phyloP scores from a whole-genome alignment of 1,140 invertebrate species.

The Dendrolimus kikuchii region DNA sequence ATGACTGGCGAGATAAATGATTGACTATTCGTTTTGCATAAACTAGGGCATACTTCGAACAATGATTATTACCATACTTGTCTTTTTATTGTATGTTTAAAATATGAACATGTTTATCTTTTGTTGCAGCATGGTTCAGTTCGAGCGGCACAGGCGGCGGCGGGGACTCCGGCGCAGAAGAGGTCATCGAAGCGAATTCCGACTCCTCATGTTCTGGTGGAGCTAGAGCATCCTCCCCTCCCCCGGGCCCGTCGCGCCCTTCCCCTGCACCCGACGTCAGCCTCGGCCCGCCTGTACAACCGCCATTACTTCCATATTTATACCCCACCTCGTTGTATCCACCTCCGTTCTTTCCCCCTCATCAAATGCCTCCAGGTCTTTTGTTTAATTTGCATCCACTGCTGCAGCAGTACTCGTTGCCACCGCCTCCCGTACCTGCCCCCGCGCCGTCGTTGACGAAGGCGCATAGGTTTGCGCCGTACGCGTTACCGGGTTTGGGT shows the following conservation, averaged over 20 bases:
- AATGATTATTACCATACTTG: too few relatives aligned
- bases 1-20: too few relatives aligned
- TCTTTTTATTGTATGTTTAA: too few relatives aligned
- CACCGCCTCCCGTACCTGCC: constrained; percentile 56
- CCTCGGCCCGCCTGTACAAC: constrained; percentile 89
- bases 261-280: constrained; percentile 89
- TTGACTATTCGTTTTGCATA: too few relatives aligned
- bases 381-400: constrained; percentile 82
- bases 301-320: constrained; percentile 89
- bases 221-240: constrained; percentile 73
- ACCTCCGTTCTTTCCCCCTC: constrained; percentile 80
- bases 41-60: too few relatives aligned
- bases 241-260: constrained; percentile 74
- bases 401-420: constrained; percentile 78
- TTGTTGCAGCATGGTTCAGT: constrained; percentile 73
- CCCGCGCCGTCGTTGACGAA: constrained; percentile 71
- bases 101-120: too few relatives aligned
- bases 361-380: constrained; percentile 77
- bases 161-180: constrained; percentile 70
- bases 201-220: constrained; percentile 79
- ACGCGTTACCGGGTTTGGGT: constrained; percentile 81
- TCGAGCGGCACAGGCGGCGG: constrained; percentile 62
- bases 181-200: constrained; percentile 73
- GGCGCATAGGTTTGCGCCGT: constrained; percentile 88
- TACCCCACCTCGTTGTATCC: constrained; percentile 91